Base-by-base conservation (phyloP, 2,888 invertebrate genomes). In the Scaptomyza cyrtandrae region DNA sequence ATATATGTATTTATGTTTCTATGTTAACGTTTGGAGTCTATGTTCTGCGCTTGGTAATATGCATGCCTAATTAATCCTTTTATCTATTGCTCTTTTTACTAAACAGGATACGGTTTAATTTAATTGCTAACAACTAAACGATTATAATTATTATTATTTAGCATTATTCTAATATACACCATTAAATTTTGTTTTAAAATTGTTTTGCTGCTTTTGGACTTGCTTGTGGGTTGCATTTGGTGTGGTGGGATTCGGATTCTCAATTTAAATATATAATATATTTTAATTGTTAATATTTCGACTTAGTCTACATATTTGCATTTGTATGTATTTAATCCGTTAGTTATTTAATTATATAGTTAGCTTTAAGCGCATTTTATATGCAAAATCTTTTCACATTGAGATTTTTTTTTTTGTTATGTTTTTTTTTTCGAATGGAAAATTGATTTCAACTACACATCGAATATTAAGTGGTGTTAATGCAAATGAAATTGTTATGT, bases 231-330 rank as follows among this genome's bases (percentile, higher is more conserved):
- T 80, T 76, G 81, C 81, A 75, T 75, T 80, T 73, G 75, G 56
- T 81, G 80, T 84, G 85, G 85, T 85, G 85, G 85, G 86, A 86
- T 84, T 68, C 73, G 81, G 77, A 85, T 71, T 75, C 57, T 75
- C 62, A 77, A 74, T 73, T 78, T 56, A 39, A 57, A 19, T 19
- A 58, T 45, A 49, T 64, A 39, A 7, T 19, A 29, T 24, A 29
- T 27, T 52, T 58, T 58, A 37, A 55, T 31, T 63, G 46, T 52
- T 44, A 43, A 46, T 66, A 59, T 54, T 49, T 67, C 53, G 64
- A 58, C 74, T 73, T 73, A 76, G 57, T 66, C 62, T 64, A 69
- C 10, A 14, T 49, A 49, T 66, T 49, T 48, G 48, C 56, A 62
- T 6, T 29, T 54, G 46, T 44, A 65, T 44, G 24, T 55, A 52